A percentile compares a stretch with the other conserved stretches of the same genome.
Evolutionary conservation across 2,888 invertebrate species (phyloP).

Genomic region (Andrena minutula): DNA sequence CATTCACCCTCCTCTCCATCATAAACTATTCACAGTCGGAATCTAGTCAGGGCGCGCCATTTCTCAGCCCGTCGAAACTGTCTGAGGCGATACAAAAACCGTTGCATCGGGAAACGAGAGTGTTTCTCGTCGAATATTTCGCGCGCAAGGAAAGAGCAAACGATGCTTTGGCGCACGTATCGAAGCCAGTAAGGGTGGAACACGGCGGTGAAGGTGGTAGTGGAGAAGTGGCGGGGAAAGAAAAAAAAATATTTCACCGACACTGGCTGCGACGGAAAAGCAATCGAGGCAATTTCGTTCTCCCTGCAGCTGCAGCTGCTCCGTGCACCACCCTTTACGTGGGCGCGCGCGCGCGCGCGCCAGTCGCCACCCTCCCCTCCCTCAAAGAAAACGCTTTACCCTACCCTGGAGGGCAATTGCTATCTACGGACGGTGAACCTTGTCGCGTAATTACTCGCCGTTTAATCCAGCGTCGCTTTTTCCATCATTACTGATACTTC

Average conservation of each 20-base stretch:
- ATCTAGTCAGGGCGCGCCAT: not conserved
- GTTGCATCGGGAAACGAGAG: not conserved
- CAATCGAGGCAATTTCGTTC: constrained; percentile 74
- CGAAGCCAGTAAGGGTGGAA: constrained; percentile 25
- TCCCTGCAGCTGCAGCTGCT: constrained; percentile 67
- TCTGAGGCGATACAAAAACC: not conserved
- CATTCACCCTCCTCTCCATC: no score
- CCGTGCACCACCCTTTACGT: constrained; percentile 44
- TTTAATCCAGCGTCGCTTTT: constrained; percentile 64
- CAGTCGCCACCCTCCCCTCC: constrained; percentile 24
- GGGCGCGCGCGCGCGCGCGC: not conserved
- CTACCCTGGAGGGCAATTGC: constrained; percentile 66
- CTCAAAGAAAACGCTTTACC: constrained; percentile 65
- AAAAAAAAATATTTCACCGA: constrained; percentile 63
- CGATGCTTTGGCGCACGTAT: constrained; percentile 54
- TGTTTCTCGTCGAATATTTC: constrained; percentile 37
- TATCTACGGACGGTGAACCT: constrained; percentile 72
- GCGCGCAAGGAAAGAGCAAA: constrained; percentile 47
- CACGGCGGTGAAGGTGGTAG: constrained; percentile 18
- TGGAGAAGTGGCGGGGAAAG: not conserved
- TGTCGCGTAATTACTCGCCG: constrained; percentile 76
- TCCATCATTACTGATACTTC: constrained; percentile 62
- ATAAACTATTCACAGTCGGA: no score
- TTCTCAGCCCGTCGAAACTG: not conserved
- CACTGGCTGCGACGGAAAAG: constrained; percentile 66